These are phyloP conservation scores for Silurus lanzhouensis DNA, from an alignment of 2,797 vertebrate species.

Conservation along the genomic window DNA sequence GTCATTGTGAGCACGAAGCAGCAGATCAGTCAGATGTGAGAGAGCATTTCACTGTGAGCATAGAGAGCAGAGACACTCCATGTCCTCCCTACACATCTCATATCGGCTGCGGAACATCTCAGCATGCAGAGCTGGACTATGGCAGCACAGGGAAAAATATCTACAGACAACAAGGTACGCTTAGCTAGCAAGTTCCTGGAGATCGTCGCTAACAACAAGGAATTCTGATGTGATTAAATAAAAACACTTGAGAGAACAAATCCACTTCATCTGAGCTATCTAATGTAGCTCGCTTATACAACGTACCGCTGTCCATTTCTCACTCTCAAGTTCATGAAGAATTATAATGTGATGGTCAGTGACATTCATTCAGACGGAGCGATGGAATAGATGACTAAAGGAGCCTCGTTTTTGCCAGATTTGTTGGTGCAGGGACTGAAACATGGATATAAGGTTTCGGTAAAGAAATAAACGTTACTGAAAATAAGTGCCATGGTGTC, in stretches of 20 bases:
- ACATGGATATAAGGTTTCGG: slow-evolving; percentile 73
- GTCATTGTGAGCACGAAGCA: background rate
- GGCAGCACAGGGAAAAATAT: background rate
- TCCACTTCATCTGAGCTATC: background rate
- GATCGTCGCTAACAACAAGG: background rate
- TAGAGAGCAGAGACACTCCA: background rate
- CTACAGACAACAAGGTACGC: background rate
- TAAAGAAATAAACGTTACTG: slow-evolving; percentile 69
- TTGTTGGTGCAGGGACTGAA: slow-evolving; percentile 80
- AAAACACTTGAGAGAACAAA: background rate
- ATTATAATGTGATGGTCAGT: background rate
- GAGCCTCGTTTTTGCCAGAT: slow-evolving; percentile 74
- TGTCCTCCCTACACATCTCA: background rate
- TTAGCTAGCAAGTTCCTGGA: background rate
- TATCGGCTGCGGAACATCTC: background rate
- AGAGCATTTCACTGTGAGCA: background rate
- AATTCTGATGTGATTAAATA: too few species aligned
- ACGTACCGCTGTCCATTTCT: background rate
- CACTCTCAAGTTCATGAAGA: background rate
- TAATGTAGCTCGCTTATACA: background rate
- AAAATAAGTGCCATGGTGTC: slow-evolving; percentile 71
- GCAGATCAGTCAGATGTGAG: background rate
- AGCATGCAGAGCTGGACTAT: background rate
- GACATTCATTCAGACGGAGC: slow-evolving; percentile 18
- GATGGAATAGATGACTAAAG: slow-evolving; percentile 69